Evolutionary conservation across 2,797 vertebrate species (phyloP).

Genomic region (Intellagama lesueurii): DNA sequence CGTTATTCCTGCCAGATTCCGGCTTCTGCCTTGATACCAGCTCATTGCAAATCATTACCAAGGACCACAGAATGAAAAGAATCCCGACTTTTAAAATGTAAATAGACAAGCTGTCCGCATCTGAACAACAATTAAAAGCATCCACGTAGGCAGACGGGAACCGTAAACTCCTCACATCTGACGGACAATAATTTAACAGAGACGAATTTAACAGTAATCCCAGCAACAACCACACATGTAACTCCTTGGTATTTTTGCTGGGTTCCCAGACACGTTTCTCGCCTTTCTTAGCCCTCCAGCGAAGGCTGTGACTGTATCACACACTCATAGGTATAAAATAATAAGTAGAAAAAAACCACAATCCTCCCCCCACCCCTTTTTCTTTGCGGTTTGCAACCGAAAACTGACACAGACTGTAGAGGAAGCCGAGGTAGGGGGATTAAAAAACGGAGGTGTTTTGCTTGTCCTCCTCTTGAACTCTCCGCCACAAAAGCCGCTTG

Average conservation of each 20-base stretch:
- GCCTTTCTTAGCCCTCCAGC: neutral
- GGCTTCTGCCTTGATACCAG: slow-evolving; percentile 50
- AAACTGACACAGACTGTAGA: slow-evolving; percentile 56
- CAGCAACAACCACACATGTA: neutral
- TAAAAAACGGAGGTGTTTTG: slow-evolving; percentile 53
- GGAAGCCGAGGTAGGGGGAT: slow-evolving; percentile 58
- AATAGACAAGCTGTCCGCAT: neutral
- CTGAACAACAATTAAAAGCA: neutral
- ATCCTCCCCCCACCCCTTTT: slow-evolving; percentile 43
- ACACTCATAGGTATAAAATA: neutral
- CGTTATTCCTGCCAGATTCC: slow-evolving; percentile 43
- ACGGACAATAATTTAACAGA: neutral
- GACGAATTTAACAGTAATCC: neutral
- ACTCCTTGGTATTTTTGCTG: neutral
- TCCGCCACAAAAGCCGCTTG: slow-evolving; percentile 71
- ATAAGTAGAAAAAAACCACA: neutral
- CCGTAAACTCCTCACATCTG: neutral
- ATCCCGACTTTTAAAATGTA: neutral
- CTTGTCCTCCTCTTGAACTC: slow-evolving; percentile 75
- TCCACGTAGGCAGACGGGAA: neutral
- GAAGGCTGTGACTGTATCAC: neutral
- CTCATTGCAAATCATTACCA: neutral
- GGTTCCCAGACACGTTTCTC: neutral
- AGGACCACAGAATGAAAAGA: neutral
- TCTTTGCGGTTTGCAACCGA: slow-evolving; percentile 53